These are phyloP conservation scores for Ophonus ardosiacus DNA, from an alignment of 2,888 invertebrate genomes.

Conservation along the genomic window DNA sequence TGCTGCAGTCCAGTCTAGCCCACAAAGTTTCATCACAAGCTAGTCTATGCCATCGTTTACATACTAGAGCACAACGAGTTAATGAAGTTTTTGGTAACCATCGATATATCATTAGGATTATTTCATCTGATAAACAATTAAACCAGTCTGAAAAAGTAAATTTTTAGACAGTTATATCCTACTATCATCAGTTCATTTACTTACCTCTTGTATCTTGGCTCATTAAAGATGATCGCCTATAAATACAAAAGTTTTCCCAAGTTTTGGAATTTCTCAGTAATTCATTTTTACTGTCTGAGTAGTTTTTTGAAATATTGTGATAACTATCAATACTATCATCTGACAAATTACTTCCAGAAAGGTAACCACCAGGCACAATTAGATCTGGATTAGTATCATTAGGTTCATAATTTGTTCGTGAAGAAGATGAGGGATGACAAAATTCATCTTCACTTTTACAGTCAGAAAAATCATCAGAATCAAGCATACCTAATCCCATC, in stretches of 20 bases:
- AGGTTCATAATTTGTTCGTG: constrained; percentile 70
- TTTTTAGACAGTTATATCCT: background rate
- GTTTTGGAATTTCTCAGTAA: constrained; percentile 49
- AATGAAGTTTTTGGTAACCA: constrained; percentile 89
- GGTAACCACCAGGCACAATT: constrained; percentile 71
- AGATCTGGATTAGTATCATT: constrained; percentile 71
- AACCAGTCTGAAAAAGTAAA: constrained; percentile 81
- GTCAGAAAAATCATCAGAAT: constrained; percentile 74
- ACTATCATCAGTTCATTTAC: background rate
- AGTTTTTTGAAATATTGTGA: constrained; percentile 66
- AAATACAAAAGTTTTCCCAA: constrained; percentile 62
- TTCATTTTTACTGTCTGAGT: constrained; percentile 24
- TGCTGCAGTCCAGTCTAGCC: constrained; percentile 89
- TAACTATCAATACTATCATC: constrained; percentile 65
- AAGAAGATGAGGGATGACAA: constrained; percentile 71
- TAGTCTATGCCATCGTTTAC: constrained; percentile 87
- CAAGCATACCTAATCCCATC: constrained; percentile 81
- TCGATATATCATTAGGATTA: constrained; percentile 88
- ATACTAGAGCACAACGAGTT: constrained; percentile 85
- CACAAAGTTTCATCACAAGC: constrained; percentile 91
- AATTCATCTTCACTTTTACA: constrained; percentile 56
- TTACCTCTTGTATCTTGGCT: constrained; percentile 59
- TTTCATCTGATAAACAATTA: constrained; percentile 88
- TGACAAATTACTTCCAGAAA: constrained; percentile 67
- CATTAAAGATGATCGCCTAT: constrained; percentile 54